Base-by-base conservation (phyloP, 2,797 vertebrate genomes). In the Paguma larvata region DNA sequence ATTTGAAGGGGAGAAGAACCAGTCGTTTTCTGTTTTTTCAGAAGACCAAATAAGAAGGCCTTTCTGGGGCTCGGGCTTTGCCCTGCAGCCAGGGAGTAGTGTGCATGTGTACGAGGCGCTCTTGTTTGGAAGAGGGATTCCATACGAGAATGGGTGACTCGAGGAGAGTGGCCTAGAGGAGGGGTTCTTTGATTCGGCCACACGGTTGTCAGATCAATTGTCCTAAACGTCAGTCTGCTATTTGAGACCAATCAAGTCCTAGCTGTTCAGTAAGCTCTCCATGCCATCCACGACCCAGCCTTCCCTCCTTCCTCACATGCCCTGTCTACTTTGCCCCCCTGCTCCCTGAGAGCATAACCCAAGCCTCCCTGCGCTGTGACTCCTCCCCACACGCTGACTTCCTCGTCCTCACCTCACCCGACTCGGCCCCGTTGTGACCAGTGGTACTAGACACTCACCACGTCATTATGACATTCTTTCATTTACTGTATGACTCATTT, bases 1-100 rank as follows among this genome's bases (percentile, higher is more conserved):
- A 89, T 51, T 53, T 19, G 73, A 86, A 94, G 44, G 65, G 30
- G 30, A 85, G 30, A 85, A 93, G 91, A 92, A 59, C 44, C n/a
- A 85, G 32, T 15, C 86, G 46, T 83, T 92, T 91, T 51, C 84
- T 85, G 4, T 56, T 84, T 95, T 87, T 78, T 63, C 41, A 63
- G 65, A 87, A 91, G 72, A 65, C 27, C 5, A 89, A 70, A n/a
- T 65, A 44, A 53, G 38, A 73, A 25, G 21, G 32, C 23, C 67
- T 68, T 95, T 83, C 82, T 70, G 68, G 63, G 41, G 38, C 53
- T 51, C 62, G n/a, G 27, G 15, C 14, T 53, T 53, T 68, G 23
- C 70, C 32, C 59, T 90, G 10, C 13, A 95, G 25, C 30, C 77
- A 95, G 88, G 91, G 13, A 41, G 12, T 11, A 32, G 19, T 16